phyloP scores from a whole-genome alignment of 2,888 invertebrate species.

The Agrochola macilenta region DNA sequence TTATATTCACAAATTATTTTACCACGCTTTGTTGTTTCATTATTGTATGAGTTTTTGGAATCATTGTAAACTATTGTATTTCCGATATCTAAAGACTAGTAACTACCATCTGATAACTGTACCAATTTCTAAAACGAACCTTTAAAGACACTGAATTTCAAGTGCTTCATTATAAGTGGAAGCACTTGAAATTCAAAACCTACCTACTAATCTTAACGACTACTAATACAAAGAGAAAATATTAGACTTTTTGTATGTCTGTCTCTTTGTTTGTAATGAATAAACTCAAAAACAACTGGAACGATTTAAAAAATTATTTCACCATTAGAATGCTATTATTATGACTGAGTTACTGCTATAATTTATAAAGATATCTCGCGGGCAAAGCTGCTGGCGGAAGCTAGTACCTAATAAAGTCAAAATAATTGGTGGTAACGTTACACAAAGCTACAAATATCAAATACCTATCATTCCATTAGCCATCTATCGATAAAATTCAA shows the following conservation, averaged over 20 bases:
- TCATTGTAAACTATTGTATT: background rate
- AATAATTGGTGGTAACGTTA: constrained; percentile 2
- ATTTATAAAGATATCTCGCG: too few relatives aligned
- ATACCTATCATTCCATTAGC: background rate
- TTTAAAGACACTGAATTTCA: background rate
- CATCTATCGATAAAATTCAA: constrained; percentile 28
- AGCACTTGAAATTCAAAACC: too few relatives aligned
- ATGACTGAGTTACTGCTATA: too few relatives aligned
- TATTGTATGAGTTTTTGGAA: background rate
- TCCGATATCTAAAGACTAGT: too few relatives aligned
- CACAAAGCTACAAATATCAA: background rate
- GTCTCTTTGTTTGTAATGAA: too few relatives aligned
- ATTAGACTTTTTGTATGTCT: too few relatives aligned
- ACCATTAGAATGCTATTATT: too few relatives aligned
- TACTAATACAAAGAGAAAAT: too few relatives aligned
- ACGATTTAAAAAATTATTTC: too few relatives aligned
- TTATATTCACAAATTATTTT: constrained; percentile 18
- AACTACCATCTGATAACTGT: background rate
- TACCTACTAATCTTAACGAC: background rate
- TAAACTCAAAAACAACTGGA: too few relatives aligned
- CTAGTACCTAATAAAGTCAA: background rate
- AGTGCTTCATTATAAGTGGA: too few relatives aligned
- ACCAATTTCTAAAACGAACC: background rate
- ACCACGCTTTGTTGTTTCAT: background rate
- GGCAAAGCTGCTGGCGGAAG: too few relatives aligned